Base-by-base conservation (phyloP, 2,888 invertebrate genomes). In the Trichogramma dendrolimi region DNA sequence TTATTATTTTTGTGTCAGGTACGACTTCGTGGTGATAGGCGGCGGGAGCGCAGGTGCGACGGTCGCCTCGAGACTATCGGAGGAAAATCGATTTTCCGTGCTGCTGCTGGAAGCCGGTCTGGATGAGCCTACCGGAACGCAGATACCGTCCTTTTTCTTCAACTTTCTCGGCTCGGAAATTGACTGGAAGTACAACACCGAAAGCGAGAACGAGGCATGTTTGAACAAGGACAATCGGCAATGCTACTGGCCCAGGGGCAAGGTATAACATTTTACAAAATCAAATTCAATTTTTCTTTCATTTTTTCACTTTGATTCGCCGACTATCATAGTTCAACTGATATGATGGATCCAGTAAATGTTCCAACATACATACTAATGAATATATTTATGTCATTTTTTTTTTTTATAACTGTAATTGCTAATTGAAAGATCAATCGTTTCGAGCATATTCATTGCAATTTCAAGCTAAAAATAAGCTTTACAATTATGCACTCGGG, bases 61-160 rank as follows among this genome's bases (percentile, higher is more conserved):
- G 55, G 86, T 89, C 1, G 89, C 90, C 0, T 86, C 87, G 46
- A 78, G 90, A 54, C 81, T 91, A 6, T 86, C 88, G 0, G 91
- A 90, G 73, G 86, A 89, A 53, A 86, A 88, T 0, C 85, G 87
- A 72, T 89, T 88, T 86, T 83, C 85, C 55, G 89, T 90, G 1
- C 78, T 91, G 55, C 77, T 91, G 5, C 77, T 91, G 44, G 91
- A 91, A 83, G 90, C 91, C 62, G 91, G 93, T 39, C 85, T 88
- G 63, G 92, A 94, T 74, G 93, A 94, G 76, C 92, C 93, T 0
- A 91, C 92, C 0, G 92, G 92, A 1, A 88, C 92, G 1, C 92
- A 93, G 75, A 91, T 94, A 55, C 94, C 94, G 0, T 92, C 93
- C 4, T 91, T 94, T 87, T 92, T 92, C 79, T 84, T 93, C 61